Evolutionary conservation across 2,888 invertebrate genomes (phyloP), one percentile per base, ranked within the genome.

Genomic region (Cephonodes hylas): DNA sequence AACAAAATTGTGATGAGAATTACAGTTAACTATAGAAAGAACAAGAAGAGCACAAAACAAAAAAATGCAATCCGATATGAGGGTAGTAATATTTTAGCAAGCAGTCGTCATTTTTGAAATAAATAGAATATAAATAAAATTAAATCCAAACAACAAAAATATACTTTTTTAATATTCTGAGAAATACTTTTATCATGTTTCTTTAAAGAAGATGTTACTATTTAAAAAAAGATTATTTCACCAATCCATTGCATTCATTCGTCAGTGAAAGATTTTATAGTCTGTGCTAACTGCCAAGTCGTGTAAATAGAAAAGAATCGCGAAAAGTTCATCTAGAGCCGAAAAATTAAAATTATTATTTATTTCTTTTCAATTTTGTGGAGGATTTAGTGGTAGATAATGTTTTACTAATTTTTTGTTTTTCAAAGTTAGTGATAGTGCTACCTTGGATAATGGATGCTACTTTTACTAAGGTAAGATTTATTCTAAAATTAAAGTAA

Each of bases 381-480:
- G 42, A 42, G n/a, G 20, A 8, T 46, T 27, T 42, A 23, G 42
- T 6, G 42, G 3, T 58, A 23, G 2, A 38, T 15, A 15, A 60
- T 63, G 58, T 58, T 65, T 44, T 64, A 57, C 18, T 65, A 53
- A 61, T 60, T 53, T 60, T 15, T 34, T 57, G 57, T 31, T 38
- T 15, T 13, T 45, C 42, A 60, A 66, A 62, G 20, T 64, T 10
- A 31, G 53, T 53, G 31, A 31, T 53, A 53, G 27, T 63, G 59
- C 48, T 62, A 60, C 46, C 59, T 45, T 62, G 59, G 71, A 70
- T 61, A 64, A 80, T 83, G 77, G 84, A 84, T 62, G 70, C 77
- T 62, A 69, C 74, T 58, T 67, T 75, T 69, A 70, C 73, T 56
- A 76, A 77, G 76, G 81, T 81, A 71, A 65, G 61, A 60, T 10